Evolutionary conservation across 2,888 invertebrate genomes (phyloP).

Genomic region (Epirrhoe alternata): DNA sequence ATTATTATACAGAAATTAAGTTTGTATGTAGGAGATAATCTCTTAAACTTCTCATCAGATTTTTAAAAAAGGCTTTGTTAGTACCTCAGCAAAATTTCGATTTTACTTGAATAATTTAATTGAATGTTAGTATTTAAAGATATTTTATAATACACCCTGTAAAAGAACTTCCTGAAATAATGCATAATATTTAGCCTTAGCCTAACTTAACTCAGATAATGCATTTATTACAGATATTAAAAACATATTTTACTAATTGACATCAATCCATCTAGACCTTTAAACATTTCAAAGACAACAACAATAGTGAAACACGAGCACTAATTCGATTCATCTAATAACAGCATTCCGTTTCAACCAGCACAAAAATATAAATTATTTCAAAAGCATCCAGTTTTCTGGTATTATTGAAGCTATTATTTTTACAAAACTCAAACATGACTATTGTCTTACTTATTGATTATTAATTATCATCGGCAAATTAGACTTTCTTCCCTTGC

Average conservation of each 20-base stretch:
- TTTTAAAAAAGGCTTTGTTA: too few species aligned
- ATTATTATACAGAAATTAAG: not conserved
- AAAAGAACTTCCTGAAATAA: conserved; percentile 4
- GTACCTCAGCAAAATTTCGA: not conserved
- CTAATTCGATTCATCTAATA: conserved; percentile 8
- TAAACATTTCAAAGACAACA: conserved; percentile 23
- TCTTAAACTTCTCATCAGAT: too few species aligned
- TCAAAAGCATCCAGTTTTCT: not conserved
- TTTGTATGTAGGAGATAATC: too few species aligned
- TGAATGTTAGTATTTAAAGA: conserved; percentile 6
- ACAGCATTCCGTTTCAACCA: not conserved
- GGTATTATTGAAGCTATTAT: conserved; percentile 10
- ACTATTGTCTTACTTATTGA: conserved; percentile 3
- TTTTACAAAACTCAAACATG: conserved; percentile 2
- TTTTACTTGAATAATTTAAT: not conserved
- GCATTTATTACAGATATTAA: conserved; percentile 2
- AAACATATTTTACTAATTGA: conserved; percentile 23
- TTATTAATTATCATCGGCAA: conserved; percentile 71
- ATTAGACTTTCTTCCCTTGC: conserved; percentile 83
- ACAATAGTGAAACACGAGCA: conserved; percentile 44
- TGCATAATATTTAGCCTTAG: conserved; percentile 12
- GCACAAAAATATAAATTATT: not conserved
- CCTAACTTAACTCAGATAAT: conserved; percentile 6
- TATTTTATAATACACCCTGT: conserved; percentile 21
- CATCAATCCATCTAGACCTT: conserved; percentile 29